Base-by-base conservation (phyloP, 2,113 vertebrate genomes). In the Nibea albiflora region DNA sequence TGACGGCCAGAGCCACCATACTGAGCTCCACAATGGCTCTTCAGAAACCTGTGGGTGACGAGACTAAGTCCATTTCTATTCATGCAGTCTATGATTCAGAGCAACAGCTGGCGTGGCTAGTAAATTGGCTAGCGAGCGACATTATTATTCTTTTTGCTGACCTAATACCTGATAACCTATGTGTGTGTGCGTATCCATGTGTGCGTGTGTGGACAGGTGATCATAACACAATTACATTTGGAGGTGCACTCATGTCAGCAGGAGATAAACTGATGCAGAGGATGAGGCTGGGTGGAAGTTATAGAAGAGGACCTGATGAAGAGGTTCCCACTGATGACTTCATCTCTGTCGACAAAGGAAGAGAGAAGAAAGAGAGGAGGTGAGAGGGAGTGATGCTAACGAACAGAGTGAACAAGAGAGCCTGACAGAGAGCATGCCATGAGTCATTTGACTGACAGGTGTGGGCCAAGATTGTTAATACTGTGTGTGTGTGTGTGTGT, bases 391-490 rank as follows among this genome's bases (percentile, higher is more conserved):
- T 49, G 42, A 14, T 24, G 53, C 44, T 49, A 60, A 56, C 63
- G 64, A 63, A 74, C 24, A 49, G 10, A 57, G 53, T 19, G 26
- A 68, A 46, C 64, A 14, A 11, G 14, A 68, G 22, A 24, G 49
- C 24, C 72, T 54, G 64, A 57, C 60, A 42, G 68, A 9, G 77
- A 72, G 58, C 50, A 31, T 17, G 31, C 12, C 19, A 31, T 28
- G 56, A 70, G 12, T 22, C 5, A 0, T 49, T 20, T 65, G 77
- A 72, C 26, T 80, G 77, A 73, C 69, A 67, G 53, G 5, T 58
- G 39, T 20, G 56, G n/a, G 68, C 52, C 3, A 0, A 12, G 19
- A 3, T 5, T 47, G 70, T 35, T 56, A 2, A 3, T 69, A 3
- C 9, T 26, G n/a, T 42, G 20, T 42, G 35, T 44, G 35, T n/a